Percentiles rank a stretch among this genome's conserved stretches.
phyloP scores from a whole-genome alignment of 2,888 invertebrate species.

The Yponomeuta sedellus region DNA sequence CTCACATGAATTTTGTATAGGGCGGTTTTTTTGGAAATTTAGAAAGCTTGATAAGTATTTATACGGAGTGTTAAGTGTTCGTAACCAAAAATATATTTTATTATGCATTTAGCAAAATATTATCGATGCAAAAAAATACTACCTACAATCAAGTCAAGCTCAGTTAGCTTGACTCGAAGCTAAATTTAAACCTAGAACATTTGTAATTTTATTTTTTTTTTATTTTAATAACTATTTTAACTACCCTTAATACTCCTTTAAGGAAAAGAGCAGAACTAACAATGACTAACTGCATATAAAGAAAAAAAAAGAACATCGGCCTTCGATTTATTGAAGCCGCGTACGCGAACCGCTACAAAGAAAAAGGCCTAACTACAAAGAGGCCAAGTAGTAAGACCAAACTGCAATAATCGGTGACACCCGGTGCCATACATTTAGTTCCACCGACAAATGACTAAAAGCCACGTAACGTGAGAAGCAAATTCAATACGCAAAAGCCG shows the following conservation, averaged over 20 bases:
- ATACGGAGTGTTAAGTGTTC: no score
- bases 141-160: no score
- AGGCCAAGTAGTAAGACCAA: background rate
- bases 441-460: background rate
- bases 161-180: no score
- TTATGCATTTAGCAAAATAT: no score
- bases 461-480: background rate
- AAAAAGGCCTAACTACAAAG: conserved; percentile 3
- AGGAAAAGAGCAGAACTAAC: background rate
- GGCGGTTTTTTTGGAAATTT: background rate
- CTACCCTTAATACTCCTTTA: background rate
- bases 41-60: background rate
- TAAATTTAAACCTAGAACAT: background rate
- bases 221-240: background rate
- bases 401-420: background rate
- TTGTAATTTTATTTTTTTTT: background rate
- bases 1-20: conserved; percentile 17
- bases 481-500: background rate
- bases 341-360: conserved; percentile 1
- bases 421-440: background rate
- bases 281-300: background rate
- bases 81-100: no score
- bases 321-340: background rate
- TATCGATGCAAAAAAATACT: no score
- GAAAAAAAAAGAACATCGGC: conserved; percentile 1